Evolutionary conservation across 2,888 invertebrate genomes (phyloP).

Genomic region (Papilio protenor): DNA sequence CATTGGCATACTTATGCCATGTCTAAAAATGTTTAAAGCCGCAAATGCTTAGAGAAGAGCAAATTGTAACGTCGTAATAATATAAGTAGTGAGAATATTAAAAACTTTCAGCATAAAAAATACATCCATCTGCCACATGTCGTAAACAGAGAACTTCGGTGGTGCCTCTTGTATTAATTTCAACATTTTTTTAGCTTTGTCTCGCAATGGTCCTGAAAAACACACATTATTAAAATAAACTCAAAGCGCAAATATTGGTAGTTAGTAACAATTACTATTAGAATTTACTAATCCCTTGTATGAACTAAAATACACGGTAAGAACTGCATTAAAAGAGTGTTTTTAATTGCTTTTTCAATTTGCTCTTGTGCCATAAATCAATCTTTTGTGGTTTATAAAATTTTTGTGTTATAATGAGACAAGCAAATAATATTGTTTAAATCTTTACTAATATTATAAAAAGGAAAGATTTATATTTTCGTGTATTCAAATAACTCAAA

Average conservation of each 20-base stretch:
- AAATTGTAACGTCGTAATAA: constrained; percentile 54
- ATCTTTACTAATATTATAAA: too few relatives aligned
- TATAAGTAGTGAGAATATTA: constrained; percentile 51
- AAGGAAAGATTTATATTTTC: too few relatives aligned
- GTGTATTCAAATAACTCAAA: too few relatives aligned
- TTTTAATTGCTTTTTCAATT: too few relatives aligned
- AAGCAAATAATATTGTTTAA: not conserved
- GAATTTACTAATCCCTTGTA: not conserved
- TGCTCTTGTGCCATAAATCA: not conserved
- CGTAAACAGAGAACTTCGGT: constrained; percentile 59
- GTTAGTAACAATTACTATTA: not conserved
- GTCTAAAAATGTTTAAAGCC: too few relatives aligned
- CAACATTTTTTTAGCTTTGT: constrained; percentile 67
- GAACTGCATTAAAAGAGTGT: too few relatives aligned
- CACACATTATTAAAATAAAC: constrained; percentile 43
- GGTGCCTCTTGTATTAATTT: constrained; percentile 65
- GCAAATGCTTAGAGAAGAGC: constrained; percentile 43
- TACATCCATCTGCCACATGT: constrained; percentile 57
- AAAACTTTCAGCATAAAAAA: constrained; percentile 52
- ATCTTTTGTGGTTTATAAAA: not conserved
- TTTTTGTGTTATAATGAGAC: not conserved
- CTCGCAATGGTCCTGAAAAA: constrained; percentile 62
- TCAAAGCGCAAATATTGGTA: not conserved
- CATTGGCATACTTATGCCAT: too few relatives aligned
- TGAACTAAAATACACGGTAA: not conserved